These are phyloP conservation scores for Mactromeris polynyma DNA, from an alignment of 2,888 invertebrate species.

Conservation along the genomic window DNA sequence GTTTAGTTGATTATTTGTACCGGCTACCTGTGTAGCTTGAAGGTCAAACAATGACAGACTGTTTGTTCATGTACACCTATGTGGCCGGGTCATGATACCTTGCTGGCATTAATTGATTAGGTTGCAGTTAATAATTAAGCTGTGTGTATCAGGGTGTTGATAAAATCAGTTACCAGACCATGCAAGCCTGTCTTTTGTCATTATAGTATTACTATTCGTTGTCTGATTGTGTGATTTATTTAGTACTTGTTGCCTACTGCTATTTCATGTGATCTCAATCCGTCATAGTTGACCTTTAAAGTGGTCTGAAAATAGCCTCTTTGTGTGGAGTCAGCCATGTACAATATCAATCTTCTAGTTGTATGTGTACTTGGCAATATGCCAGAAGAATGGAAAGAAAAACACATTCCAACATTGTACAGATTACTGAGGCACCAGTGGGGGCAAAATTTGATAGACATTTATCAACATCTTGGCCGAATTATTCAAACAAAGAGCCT, in stretches of 20 bases:
- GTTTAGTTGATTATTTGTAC: not conserved
- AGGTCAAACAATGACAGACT: constrained; percentile 38
- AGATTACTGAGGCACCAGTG: constrained; percentile 23
- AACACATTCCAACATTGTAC: constrained; percentile 62
- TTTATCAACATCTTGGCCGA: constrained; percentile 19
- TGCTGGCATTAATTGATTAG: constrained; percentile 17
- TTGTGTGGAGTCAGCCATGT: constrained; percentile 60
- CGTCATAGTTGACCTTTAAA: constrained; percentile 37
- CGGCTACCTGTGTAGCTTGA: constrained; percentile 21
- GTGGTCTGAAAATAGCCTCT: constrained; percentile 43
- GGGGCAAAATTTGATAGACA: constrained; percentile 13
- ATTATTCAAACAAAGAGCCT: constrained; percentile 20
- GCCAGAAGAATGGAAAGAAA: constrained; percentile 51
- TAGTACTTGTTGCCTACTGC: not conserved
- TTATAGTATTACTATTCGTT: not conserved
- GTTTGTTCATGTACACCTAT: constrained; percentile 10
- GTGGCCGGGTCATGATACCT: constrained; percentile 15
- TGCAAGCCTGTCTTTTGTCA: not conserved
- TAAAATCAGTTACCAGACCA: not conserved
- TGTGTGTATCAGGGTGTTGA: not conserved
- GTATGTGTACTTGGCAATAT: constrained; percentile 49
- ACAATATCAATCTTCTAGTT: constrained; percentile 48
- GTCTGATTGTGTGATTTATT: constrained; percentile 5
- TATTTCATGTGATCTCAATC: constrained; percentile 24
- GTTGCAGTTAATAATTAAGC: not conserved